Evolutionary conservation across 2,888 invertebrate species (phyloP).

Genomic region (Teleiodes luculella): DNA sequence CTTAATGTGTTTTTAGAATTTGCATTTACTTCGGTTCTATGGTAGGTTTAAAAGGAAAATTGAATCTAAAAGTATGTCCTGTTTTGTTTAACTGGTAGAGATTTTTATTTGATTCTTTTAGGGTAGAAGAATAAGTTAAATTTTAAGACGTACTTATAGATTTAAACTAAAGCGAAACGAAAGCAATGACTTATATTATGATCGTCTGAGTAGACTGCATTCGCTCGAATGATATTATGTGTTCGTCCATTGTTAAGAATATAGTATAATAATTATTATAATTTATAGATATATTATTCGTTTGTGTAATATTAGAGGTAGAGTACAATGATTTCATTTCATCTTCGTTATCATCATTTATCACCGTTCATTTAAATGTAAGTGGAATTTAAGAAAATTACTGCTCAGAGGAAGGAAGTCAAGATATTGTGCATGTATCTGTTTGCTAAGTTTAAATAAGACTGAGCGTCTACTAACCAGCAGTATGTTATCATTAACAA

Average conservation of each 20-base stretch:
- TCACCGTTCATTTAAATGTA: background rate
- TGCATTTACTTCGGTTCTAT: slow-evolving; percentile 47
- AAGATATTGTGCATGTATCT: too few relatives aligned
- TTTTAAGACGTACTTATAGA: background rate
- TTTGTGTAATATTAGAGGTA: slow-evolving; percentile 55
- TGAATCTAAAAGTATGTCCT: background rate
- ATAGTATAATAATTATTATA: slow-evolving; percentile 41
- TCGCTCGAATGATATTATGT: slow-evolving; percentile 71
- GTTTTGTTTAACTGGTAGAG: background rate
- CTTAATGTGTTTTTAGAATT: slow-evolving; percentile 56
- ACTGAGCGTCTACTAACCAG: background rate
- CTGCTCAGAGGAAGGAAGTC: too few relatives aligned
- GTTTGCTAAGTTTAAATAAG: too few relatives aligned
- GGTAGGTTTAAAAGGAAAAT: slow-evolving; percentile 38
- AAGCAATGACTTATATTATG: slow-evolving; percentile 66
- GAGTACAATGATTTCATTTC: slow-evolving; percentile 33
- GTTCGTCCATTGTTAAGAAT: slow-evolving; percentile 74
- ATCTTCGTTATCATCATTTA: slow-evolving; percentile 11
- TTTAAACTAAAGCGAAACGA: slow-evolving; percentile 36
- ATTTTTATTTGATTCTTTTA: too few relatives aligned
- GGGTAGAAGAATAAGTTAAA: background rate
- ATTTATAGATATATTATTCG: slow-evolving; percentile 64
- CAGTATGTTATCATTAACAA: background rate
- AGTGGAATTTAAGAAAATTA: background rate
- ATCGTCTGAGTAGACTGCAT: slow-evolving; percentile 73